Evolutionary conservation across 2,888 invertebrate species (phyloP), one percentile per base, ranked within the genome.

Genomic region (Arenicola marina): DNA sequence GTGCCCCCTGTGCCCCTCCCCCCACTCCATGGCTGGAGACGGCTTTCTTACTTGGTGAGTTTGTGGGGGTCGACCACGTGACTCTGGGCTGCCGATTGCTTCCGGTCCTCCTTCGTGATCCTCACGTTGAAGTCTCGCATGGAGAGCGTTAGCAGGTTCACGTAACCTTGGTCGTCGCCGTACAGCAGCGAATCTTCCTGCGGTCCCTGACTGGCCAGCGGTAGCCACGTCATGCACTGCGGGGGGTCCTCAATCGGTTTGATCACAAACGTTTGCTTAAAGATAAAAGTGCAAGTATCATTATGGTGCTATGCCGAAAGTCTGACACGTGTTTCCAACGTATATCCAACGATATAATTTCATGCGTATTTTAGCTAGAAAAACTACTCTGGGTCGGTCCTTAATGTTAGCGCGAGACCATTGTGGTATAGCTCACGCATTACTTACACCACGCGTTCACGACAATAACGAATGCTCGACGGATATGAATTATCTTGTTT

Each of bases 101-200:
- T 68, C 53, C 74, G 73, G 11, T 59, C 70, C 1, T 72, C 76
- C 54, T 78, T 79, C 43, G 76, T 68, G 65, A 77, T 78, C 63
- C 79, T 80, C 63, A 75, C 73, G 3, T 76, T 75, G 43, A 82
- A 71, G 68, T 82, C 82, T 59, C 78, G 76, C 54, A 74, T 71
- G 32, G 75, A 72, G 26, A 82, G 62, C 26, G 75, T 76, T 32
- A 82, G 70, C 28, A 76, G 63, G 66, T 77, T 78, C 43, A 82
- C 67, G 66, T 78, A 78, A 28, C 82, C 81, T 66, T 79, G 78
- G 67, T 82, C 81, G 61, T 82, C 82, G 44, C 82, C 82, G 61
- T 77, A 79, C 51, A 82, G 64, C 15, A 82, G 61, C 15, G 63
- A 61, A 63, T 82, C 81, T 62, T 78, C 79, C 54, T 74, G 73